Evolutionary conservation across 2,888 invertebrate species (phyloP).

Genomic region (Margaritifera margaritifera): DNA sequence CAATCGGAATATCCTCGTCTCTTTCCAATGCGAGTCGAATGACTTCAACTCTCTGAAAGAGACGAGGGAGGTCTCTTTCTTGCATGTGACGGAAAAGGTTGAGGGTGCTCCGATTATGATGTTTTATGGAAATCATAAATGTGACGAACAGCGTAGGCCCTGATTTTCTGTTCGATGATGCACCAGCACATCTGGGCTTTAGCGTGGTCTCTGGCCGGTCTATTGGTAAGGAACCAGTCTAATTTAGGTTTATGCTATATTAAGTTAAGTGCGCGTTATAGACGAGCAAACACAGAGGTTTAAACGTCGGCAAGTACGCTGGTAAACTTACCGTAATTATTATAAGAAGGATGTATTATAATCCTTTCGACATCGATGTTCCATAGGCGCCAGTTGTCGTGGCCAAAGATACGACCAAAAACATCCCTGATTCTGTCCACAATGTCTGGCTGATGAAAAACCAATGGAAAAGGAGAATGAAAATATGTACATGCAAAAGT

Average conservation of each 20-base stretch:
- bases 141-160: neutral
- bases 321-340: conserved; percentile 26
- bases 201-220: neutral
- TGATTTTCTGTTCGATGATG: too few species aligned
- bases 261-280: too few species aligned
- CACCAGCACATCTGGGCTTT: neutral
- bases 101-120: too few species aligned
- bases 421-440: conserved; percentile 50
- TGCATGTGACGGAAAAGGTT: too few species aligned
- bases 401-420: conserved; percentile 47
- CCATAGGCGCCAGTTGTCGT: conserved; percentile 51
- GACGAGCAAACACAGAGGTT: too few species aligned
- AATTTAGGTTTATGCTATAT: neutral
- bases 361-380: conserved; percentile 50
- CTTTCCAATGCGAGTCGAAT: too few species aligned
- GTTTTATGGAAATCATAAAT: neutral
- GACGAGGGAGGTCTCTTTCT: too few species aligned
- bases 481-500: too few species aligned
- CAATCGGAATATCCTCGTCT: too few species aligned
- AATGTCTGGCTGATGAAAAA: conserved; percentile 27
- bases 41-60: too few species aligned
- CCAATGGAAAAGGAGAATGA: neutral
- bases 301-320: too few species aligned
- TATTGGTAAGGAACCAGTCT: neutral
- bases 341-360: conserved; percentile 58